Evolutionary conservation across 1,140 invertebrate genomes (phyloP), one percentile per base, ranked within the genome.

Genomic region (Coboldia fuscipes): DNA sequence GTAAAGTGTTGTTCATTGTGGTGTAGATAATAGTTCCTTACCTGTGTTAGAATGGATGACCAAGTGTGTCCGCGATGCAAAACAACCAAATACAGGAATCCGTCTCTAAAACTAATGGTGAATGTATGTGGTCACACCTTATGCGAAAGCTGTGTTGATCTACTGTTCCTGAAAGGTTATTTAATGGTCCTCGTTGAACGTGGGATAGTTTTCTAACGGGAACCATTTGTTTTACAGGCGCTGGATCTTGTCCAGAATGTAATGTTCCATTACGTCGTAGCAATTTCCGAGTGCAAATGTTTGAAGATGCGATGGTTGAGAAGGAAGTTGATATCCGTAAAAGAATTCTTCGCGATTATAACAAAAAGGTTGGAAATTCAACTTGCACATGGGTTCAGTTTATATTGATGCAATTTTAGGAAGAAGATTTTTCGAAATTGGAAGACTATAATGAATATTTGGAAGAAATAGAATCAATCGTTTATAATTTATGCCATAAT

Each of bases 41-140:
- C n/a, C n/a, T n/a, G n/a, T n/a, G n/a, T n/a, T n/a, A n/a, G n/a
- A n/a, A 82, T 84, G 80, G 80, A 85, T 40, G 85, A 90, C 45
- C 76, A 85, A 57, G 79, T 74, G 12, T 99, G 94, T 62, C 93
- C 93, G 40, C 68, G 86, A 54, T 98, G 94, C 61, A 94, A 96
- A 66, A 96, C 92, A 18, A 94, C 86, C 30, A 97, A 97, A 64
- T 97, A 96, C 53, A 70, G 89, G 58, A 97, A 98, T 65, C 92
- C 92, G 18, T 88, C 81, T 1, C 57, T 98, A 22, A 93, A 94
- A 56, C 68, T 99, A 58, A 81, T 97, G 81, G 92, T 97, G 33
- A 99, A 98, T 58, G 72, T 92, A 31, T 99, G 94, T 61, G 94
- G 93, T 5, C 94, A 98, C 63, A 78, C 85, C 13, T 61, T 98